Evolutionary conservation across 2,797 vertebrate species (phyloP).

Genomic region (Pseudopleuronectes americanus): DNA sequence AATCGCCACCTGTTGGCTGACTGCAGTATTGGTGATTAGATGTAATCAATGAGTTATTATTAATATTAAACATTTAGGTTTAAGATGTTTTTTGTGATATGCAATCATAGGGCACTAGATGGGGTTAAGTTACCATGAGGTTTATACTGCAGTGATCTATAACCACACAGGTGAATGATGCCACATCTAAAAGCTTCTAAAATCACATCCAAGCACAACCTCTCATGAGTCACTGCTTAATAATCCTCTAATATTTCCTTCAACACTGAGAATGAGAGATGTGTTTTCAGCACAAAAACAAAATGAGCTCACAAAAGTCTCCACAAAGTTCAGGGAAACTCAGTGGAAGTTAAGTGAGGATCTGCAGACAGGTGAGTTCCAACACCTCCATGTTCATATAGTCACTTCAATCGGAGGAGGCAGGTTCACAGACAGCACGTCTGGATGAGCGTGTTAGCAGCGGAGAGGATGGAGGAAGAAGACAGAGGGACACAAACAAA

Average conservation of each 20-base stretch:
- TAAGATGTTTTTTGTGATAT: neutral
- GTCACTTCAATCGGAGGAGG: slow-evolving; percentile 45
- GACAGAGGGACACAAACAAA: slow-evolving; percentile 46
- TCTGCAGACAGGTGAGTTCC: slow-evolving; percentile 28
- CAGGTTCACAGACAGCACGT: slow-evolving; percentile 28
- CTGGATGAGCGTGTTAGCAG: slow-evolving; percentile 22
- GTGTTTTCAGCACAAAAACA: slow-evolving; percentile 9
- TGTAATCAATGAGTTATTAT: no score
- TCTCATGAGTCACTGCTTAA: slow-evolving; percentile 15
- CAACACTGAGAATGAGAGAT: slow-evolving; percentile 2
- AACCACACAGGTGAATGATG: neutral
- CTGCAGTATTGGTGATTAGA: no score
- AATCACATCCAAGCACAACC: slow-evolving; percentile 6
- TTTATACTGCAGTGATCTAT: neutral
- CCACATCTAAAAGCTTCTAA: slow-evolving; percentile 1
- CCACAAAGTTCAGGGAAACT: slow-evolving; percentile 43
- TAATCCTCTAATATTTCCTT: slow-evolving; percentile 6
- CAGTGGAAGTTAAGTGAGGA: slow-evolving; percentile 8
- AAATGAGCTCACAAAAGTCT: slow-evolving; percentile 5
- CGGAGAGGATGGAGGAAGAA: slow-evolving; percentile 39
- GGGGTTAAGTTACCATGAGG: neutral
- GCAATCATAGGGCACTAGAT: neutral
- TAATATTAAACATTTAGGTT: neutral
- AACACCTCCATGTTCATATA: slow-evolving; percentile 25
- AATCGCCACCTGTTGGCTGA: no score